Evolutionary conservation across 2,113 vertebrate genomes (phyloP), one percentile per base, ranked within the genome.

Genomic region (Platichthys flesus): DNA sequence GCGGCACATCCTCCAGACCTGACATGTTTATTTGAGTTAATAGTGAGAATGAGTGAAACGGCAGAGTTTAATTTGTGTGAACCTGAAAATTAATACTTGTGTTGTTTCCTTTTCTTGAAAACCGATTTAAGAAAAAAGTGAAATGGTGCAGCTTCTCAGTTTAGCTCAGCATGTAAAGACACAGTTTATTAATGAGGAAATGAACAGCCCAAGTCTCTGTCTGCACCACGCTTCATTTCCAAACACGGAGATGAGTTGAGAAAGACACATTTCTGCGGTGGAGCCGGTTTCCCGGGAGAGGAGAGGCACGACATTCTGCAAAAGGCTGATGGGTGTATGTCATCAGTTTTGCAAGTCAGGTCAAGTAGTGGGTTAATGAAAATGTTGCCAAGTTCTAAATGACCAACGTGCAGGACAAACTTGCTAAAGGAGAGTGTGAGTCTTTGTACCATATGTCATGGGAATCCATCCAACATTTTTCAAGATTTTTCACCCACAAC

Each of bases 221-320:
- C 24, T 1, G 8, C 13, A 35, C 2, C n/a, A 58, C 49, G 62
- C 67, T 75, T 57, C 49, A 58, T 67, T 72, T 61, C 9, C 23
- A 60, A 45, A 52, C 61, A 56, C 13, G 58, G 20, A 31, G 56
- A 67, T 13, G 26, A 74, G 20, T 26, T 72, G 23, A 59, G 67
- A 52, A 20, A 64, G 47, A 56, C 65, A 18, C 67, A 67, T 66
- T 75, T 74, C 65, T 8, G 71, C 18, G 16, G 59, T 20, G n/a
- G 51, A 51, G 24, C 24, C 59, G 55, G 79, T 81, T 76, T 28
- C 75, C 64, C 47, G 40, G 71, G 78, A 56, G 35, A 82, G 75
- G 68, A 79, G 78, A n/a, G 5, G 71, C 60, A 51, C 62, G 78
- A 76, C 67, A 78, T 73, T 63, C 71, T 21, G 2, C 20, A n/a